Evolutionary conservation across 2,888 invertebrate species (phyloP).

Genomic region (Ichneumoninae sp.): DNA sequence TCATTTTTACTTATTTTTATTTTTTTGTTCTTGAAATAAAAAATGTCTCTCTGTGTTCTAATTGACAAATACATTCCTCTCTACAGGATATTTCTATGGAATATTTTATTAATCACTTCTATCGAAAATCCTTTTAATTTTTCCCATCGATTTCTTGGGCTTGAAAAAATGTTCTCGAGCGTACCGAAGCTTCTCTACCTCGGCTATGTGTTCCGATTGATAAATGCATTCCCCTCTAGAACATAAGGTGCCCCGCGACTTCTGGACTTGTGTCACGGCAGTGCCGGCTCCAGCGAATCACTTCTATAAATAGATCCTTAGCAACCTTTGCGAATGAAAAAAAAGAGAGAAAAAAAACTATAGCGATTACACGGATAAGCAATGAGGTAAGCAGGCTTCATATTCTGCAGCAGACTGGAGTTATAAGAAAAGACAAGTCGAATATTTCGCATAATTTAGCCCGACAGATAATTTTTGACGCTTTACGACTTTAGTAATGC

Average conservation of each 20-base stretch:
- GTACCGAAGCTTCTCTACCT: not conserved
- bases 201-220: not conserved
- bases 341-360: constrained; percentile 14
- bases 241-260: constrained; percentile 18
- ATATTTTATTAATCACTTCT: constrained; percentile 5
- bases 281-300: constrained; percentile 55
- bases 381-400: constrained; percentile 24
- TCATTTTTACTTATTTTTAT: not conserved
- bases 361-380: constrained; percentile 19
- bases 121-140: constrained; percentile 6
- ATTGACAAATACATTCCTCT: not conserved
- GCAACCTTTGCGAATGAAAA: constrained; percentile 51
- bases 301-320: constrained; percentile 61
- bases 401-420: not conserved
- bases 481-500: not conserved
- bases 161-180: constrained; percentile 33
- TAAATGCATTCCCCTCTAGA: constrained; percentile 1
- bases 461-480: not conserved
- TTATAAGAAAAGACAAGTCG: not conserved
- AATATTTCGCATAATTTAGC: not conserved
- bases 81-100: constrained; percentile 20
- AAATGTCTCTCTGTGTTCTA: not conserved
- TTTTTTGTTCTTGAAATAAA: constrained; percentile 63
- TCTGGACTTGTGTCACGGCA: constrained; percentile 43
- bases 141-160: constrained; percentile 47